These are phyloP conservation scores for Agonopterix alstromeriana DNA, from an alignment of 2,888 invertebrate species.

Conservation along the genomic window DNA sequence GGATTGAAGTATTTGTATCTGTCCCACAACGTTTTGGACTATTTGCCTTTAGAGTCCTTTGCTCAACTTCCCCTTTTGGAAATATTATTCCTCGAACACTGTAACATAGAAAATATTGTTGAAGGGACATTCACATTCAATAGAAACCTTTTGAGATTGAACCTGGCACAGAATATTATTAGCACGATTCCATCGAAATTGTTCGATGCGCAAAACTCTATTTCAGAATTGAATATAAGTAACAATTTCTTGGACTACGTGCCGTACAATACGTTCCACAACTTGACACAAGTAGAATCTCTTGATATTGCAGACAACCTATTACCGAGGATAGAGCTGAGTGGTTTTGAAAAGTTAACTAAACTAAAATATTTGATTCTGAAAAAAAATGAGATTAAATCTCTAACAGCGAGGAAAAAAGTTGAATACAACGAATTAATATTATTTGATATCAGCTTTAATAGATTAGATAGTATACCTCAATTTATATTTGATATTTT, in stretches of 20 bases:
- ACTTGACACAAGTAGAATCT: constrained; percentile 83
- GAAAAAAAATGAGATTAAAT: constrained; percentile 62
- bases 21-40: constrained; percentile 87
- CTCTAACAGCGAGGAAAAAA: constrained; percentile 49
- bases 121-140: constrained; percentile 84
- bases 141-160: constrained; percentile 83
- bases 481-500: constrained; percentile 53
- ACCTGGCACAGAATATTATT: constrained; percentile 84
- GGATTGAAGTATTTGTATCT: constrained; percentile 84
- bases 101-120: constrained; percentile 81
- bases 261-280: constrained; percentile 86
- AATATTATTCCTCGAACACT: constrained; percentile 82
- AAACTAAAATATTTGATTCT: constrained; percentile 58
- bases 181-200: constrained; percentile 79
- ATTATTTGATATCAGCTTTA: constrained; percentile 58
- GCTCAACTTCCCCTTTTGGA: constrained; percentile 87
- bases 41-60: constrained; percentile 82
- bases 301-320: constrained; percentile 83
- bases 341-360: constrained; percentile 51
- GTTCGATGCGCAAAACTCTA: constrained; percentile 81
- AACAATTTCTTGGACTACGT: constrained; percentile 85
- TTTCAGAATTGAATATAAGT: constrained; percentile 85
- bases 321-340: constrained; percentile 83
- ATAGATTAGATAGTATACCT: constrained; percentile 51
- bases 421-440: constrained; percentile 48